These are phyloP conservation scores for Asarcornis scutulata DNA, from an alignment of 2,113 vertebrate species.

Conservation along the genomic window DNA sequence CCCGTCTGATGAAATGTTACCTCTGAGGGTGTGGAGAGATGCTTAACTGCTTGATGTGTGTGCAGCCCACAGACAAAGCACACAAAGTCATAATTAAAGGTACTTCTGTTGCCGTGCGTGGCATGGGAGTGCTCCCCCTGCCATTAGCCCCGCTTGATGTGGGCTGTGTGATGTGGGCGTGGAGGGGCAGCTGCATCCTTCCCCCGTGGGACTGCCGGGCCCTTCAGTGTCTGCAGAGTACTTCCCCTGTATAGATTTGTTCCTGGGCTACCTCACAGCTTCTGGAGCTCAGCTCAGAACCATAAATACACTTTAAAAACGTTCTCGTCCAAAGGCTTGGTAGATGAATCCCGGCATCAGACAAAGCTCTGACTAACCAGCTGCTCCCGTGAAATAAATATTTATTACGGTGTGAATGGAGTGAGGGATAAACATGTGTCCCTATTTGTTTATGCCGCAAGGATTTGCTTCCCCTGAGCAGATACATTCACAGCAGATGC, in stretches of 20 bases:
- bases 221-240: neutral
- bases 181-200: neutral
- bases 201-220: neutral
- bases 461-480: conserved; percentile 11
- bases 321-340: neutral
- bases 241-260: neutral
- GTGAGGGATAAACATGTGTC: conserved; percentile 35
- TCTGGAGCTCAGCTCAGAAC: neutral
- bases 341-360: neutral
- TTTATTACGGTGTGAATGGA: conserved; percentile 13
- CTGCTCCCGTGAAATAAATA: conserved; percentile 48
- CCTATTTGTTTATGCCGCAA: neutral
- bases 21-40: neutral
- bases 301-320: neutral
- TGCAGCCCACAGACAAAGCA: neutral
- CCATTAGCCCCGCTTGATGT: neutral
- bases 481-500: neutral
- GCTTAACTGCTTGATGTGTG: neutral
- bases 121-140: neutral
- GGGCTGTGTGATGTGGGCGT: neutral
- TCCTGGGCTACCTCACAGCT: neutral
- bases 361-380: conserved; percentile 14
- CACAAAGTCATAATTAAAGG: neutral
- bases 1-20: neutral
- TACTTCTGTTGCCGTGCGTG: neutral